Conservation (phyloP, 1,140 invertebrate genomes). For the Lasioglossum baleicum region DNA sequence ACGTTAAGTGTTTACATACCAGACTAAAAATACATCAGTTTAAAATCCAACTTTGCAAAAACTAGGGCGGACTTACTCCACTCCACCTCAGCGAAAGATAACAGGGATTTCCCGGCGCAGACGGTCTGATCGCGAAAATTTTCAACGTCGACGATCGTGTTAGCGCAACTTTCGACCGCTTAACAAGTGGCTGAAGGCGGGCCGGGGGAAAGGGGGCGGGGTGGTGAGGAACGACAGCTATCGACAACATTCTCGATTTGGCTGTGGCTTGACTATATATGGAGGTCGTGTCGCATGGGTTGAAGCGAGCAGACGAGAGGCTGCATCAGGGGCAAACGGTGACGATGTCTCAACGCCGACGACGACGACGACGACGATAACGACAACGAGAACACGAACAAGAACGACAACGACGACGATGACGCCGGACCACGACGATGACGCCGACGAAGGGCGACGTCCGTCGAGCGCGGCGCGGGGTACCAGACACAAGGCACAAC, state of each 20-base stretch:
- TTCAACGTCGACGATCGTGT: no score
- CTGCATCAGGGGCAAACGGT: not conserved
- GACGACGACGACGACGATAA: not conserved
- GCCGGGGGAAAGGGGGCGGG: no score
- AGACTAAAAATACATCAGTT: no score
- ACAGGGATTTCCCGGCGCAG: no score
- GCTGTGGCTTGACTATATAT: conserved; percentile 27
- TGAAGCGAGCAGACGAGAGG: not conserved
- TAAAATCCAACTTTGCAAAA: no score
- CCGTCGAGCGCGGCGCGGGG: not conserved
- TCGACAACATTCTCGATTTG: not conserved
- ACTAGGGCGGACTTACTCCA: no score
- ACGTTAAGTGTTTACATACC: no score
- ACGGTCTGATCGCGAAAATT: no score
- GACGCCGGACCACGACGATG: not conserved
- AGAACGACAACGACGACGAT: not conserved
- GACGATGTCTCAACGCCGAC: conserved; percentile 1
- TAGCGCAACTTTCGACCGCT: no score
- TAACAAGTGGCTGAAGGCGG: no score
- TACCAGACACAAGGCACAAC: conserved; percentile 2
- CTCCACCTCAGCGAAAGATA: no score
- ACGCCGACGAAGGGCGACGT: conserved; percentile 12
- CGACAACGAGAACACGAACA: not conserved
- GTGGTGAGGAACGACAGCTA: conserved; percentile 8
- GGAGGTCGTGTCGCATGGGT: not conserved